Evolutionary conservation across 2,113 vertebrate species (phyloP).

Genomic region (Gulo gulo): DNA sequence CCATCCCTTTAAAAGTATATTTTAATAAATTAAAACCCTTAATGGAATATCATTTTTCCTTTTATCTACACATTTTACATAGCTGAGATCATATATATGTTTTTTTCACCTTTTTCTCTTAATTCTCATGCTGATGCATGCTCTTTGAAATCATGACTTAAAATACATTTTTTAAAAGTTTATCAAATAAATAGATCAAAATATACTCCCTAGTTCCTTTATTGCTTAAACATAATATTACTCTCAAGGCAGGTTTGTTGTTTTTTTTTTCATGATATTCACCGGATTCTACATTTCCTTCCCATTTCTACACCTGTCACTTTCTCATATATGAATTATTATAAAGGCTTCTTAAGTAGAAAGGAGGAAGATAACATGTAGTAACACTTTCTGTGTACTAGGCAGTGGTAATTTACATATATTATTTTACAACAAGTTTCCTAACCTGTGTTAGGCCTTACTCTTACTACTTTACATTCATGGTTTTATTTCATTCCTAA

Average conservation of each 20-base stretch:
- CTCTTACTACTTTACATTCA: background rate
- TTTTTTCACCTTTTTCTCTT: background rate
- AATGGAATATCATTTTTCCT: background rate
- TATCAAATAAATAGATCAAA: background rate
- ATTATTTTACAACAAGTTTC: background rate
- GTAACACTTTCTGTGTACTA: background rate
- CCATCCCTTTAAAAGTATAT: background rate
- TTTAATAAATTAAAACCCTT: conserved; percentile 3
- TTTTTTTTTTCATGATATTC: background rate
- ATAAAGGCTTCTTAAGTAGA: background rate
- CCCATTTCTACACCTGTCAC: background rate
- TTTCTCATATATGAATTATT: background rate
- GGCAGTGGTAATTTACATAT: background rate
- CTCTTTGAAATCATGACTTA: conserved; percentile 16
- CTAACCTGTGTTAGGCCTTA: background rate
- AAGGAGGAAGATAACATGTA: background rate
- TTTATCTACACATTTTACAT: background rate
- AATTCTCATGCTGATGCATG: background rate
- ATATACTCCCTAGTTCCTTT: background rate
- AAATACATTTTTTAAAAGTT: background rate
- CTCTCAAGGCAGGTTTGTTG: background rate
- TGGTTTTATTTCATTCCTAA: background rate
- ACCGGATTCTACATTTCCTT: background rate
- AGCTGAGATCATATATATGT: background rate
- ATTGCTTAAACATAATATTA: background rate